phyloP scores from a whole-genome alignment of 2,888 invertebrate genomes.

The Aricia artaxerxes region DNA sequence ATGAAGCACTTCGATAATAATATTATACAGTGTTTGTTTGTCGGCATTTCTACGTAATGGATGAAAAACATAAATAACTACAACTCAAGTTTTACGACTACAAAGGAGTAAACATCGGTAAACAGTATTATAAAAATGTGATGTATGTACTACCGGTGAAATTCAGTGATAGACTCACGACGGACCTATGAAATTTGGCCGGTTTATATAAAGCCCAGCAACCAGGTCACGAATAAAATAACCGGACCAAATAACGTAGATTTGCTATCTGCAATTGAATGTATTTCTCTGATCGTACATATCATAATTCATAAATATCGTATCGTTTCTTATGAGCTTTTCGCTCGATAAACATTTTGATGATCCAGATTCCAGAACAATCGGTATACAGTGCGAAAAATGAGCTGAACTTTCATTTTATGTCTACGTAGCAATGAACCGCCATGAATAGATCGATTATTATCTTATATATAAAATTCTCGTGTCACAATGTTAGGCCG shows the following conservation, averaged over 20 bases:
- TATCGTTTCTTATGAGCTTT: neutral
- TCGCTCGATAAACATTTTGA: slow-evolving; percentile 3
- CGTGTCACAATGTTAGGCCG: no score
- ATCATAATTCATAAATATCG: slow-evolving; percentile 4
- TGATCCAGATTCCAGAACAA: neutral
- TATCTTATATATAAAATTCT: no score
- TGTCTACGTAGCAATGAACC: neutral
- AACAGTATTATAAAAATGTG: slow-evolving; percentile 28
- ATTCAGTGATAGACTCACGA: neutral
- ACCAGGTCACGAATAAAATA: neutral
- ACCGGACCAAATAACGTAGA: neutral
- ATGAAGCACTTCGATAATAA: slow-evolving; percentile 25
- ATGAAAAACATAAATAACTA: slow-evolving; percentile 29
- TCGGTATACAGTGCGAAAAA: neutral
- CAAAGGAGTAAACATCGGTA: slow-evolving; percentile 26
- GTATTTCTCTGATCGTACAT: neutral
- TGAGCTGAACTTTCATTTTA: neutral
- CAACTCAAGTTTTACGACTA: slow-evolving; percentile 8
- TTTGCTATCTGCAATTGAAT: neutral
- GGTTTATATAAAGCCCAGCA: neutral
- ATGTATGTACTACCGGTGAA: slow-evolving; percentile 7
- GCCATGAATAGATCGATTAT: no score
- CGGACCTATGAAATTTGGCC: neutral
- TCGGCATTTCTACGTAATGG: slow-evolving; percentile 28
- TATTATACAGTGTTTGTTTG: slow-evolving; percentile 24